A percentile compares a stretch with the other conserved stretches of the same genome.
Conservation (phyloP, 2,888 invertebrate species). For the Meandrusa payeni region DNA sequence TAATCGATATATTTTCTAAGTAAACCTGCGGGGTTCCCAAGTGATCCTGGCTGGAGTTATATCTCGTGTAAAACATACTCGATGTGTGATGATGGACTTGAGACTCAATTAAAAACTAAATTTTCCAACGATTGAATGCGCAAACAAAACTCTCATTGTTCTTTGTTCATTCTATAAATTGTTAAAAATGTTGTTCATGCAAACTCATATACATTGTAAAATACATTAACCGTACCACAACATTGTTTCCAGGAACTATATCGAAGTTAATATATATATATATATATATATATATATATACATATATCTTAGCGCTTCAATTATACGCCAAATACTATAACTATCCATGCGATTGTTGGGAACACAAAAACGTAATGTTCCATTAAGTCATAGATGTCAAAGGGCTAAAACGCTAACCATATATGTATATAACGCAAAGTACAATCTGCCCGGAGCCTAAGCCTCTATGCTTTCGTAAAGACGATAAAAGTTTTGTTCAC, state of each 20-base stretch:
- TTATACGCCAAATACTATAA: constrained; percentile 35
- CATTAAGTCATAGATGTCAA: too few relatives aligned
- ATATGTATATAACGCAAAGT: constrained; percentile 8
- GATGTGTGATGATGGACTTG: too few relatives aligned
- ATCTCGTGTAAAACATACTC: background rate
- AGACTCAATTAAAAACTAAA: too few relatives aligned
- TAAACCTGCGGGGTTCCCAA: constrained; percentile 32
- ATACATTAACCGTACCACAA: constrained; percentile 53
- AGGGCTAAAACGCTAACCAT: too few relatives aligned
- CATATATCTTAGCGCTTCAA: constrained; percentile 17
- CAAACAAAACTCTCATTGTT: constrained; percentile 30
- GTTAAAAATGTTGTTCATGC: constrained; percentile 30
- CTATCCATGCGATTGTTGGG: constrained; percentile 31
- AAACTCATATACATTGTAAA: constrained; percentile 33
- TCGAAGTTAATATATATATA: constrained; percentile 32
- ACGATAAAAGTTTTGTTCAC: constrained; percentile 45
- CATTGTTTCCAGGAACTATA: constrained; percentile 62
- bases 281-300: constrained; percentile 24
- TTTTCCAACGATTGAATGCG: too few relatives aligned
- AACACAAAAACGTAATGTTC: too few relatives aligned
- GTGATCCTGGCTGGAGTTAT: constrained; percentile 28
- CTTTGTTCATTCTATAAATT: constrained; percentile 36
- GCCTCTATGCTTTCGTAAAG: constrained; percentile 5
- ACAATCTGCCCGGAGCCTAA: constrained; percentile 13
- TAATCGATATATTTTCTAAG: constrained; percentile 26